Percentiles rank a stretch among this genome's conserved stretches.
Evolutionary conservation across 2,113 vertebrate genomes (phyloP).

Genomic region (Semnornis frantzii): DNA sequence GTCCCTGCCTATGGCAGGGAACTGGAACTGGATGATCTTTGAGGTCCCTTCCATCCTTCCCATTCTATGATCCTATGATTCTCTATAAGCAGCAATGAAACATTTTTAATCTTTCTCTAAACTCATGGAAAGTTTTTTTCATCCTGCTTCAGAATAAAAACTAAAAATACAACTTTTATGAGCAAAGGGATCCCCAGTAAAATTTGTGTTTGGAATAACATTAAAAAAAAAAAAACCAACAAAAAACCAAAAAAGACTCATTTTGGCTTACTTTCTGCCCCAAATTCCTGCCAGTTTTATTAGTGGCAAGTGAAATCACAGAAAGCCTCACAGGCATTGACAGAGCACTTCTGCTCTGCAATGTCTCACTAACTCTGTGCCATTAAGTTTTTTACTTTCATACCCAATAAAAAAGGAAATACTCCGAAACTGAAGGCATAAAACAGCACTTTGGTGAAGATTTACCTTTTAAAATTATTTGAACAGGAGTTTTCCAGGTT

Average conservation of each 20-base stretch:
- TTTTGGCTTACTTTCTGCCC: background rate
- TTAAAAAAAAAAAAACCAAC: background rate
- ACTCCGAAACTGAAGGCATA: background rate
- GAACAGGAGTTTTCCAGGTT: background rate
- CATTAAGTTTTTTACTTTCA: background rate
- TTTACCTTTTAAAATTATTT: background rate
- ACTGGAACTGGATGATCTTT: no score
- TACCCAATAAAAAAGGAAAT: background rate
- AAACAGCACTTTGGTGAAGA: background rate
- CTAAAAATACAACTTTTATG: background rate
- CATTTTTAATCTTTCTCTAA: background rate
- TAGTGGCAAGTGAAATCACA: background rate
- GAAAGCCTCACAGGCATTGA: background rate
- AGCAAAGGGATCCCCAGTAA: background rate
- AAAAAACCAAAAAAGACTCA: background rate
- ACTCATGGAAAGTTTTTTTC: background rate
- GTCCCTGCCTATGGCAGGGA: no score
- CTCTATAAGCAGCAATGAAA: background rate
- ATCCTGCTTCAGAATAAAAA: background rate
- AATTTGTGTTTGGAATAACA: background rate
- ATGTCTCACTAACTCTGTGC: background rate
- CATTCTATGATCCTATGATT: background rate
- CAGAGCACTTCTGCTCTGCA: background rate
- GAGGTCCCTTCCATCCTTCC: no score
- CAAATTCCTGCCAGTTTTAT: background rate